These are phyloP conservation scores for Archaeoteleia sp. DNA, from an alignment of 2,888 invertebrate genomes.

Conservation along the genomic window DNA sequence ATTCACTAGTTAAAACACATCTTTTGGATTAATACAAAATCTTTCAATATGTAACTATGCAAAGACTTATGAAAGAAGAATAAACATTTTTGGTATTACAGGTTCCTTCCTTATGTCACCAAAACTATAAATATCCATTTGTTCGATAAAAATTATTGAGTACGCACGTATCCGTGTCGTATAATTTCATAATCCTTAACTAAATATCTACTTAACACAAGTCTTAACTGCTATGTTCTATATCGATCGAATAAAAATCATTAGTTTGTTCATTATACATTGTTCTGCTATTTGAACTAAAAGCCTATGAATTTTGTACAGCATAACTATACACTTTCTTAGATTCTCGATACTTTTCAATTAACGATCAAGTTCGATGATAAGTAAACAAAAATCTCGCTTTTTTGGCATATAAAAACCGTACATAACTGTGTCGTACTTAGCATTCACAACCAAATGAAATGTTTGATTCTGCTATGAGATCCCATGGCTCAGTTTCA, in stretches of 20 bases:
- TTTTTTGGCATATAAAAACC: constrained; percentile 38
- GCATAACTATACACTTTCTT: constrained; percentile 33
- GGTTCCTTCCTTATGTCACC: constrained; percentile 13
- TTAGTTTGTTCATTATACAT: constrained; percentile 34
- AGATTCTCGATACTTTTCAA: constrained; percentile 25
- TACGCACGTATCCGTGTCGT: constrained; percentile 3
- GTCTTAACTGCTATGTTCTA: constrained; percentile 10
- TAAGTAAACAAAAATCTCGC: constrained; percentile 10
- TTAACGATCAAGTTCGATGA: constrained; percentile 13
- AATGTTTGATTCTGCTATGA: not conserved
- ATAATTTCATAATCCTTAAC: constrained; percentile 22
- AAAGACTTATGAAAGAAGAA: constrained; percentile 23
- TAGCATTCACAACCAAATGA: constrained; percentile 2
- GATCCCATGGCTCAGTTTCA: not conserved
- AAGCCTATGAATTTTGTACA: constrained; percentile 39
- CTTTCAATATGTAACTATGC: constrained; percentile 21
- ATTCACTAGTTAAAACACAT: constrained; percentile 49
- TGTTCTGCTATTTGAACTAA: constrained; percentile 31
- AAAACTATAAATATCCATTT: constrained; percentile 31
- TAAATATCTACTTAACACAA: too few relatives aligned
- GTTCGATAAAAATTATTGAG: constrained; percentile 23
- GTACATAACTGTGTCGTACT: not conserved
- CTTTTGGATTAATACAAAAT: constrained; percentile 35
- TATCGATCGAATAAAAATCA: constrained; percentile 24
- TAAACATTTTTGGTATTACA: constrained; percentile 28